These are phyloP conservation scores for Leptobrachium leishanense DNA, from an alignment of 2,113 vertebrate species.

Conservation along the genomic window DNA sequence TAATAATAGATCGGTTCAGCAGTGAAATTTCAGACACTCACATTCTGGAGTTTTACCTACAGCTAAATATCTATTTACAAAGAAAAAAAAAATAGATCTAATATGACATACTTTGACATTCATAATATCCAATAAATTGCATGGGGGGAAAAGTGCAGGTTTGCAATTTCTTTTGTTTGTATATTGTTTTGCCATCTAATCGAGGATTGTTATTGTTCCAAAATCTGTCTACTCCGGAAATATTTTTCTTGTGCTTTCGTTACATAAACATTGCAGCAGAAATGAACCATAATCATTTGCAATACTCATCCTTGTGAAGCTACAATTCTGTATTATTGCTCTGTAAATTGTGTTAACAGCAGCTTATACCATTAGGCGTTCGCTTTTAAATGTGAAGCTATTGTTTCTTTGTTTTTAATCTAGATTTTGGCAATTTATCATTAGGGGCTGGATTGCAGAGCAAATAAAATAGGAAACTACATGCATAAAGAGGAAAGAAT, in stretches of 20 bases:
- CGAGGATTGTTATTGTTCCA: background rate
- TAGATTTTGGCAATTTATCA: background rate
- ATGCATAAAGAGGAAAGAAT: no score
- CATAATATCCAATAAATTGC: slow-evolving; percentile 26
- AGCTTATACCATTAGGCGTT: background rate
- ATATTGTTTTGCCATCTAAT: background rate
- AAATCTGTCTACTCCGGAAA: background rate
- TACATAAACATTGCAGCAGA: background rate
- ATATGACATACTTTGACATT: slow-evolving; percentile 29
- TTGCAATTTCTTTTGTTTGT: background rate
- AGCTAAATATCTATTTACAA: slow-evolving; percentile 40
- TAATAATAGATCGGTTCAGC: slow-evolving; percentile 16
- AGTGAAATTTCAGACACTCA: slow-evolving; percentile 25
- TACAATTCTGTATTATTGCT: background rate
- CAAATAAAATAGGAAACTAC: background rate
- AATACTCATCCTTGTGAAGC: background rate
- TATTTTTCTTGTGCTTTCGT: background rate
- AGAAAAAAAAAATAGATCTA: slow-evolving; percentile 35
- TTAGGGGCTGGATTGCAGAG: background rate
- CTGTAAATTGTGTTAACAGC: background rate
- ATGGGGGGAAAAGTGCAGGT: background rate
- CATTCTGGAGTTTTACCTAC: slow-evolving; percentile 37
- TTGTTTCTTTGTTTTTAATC: background rate
- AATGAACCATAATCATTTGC: background rate
- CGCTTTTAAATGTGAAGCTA: background rate